These are phyloP conservation scores for Notoglanidium macrostoma DNA, from an alignment of 2,797 vertebrate genomes.

Conservation along the genomic window DNA sequence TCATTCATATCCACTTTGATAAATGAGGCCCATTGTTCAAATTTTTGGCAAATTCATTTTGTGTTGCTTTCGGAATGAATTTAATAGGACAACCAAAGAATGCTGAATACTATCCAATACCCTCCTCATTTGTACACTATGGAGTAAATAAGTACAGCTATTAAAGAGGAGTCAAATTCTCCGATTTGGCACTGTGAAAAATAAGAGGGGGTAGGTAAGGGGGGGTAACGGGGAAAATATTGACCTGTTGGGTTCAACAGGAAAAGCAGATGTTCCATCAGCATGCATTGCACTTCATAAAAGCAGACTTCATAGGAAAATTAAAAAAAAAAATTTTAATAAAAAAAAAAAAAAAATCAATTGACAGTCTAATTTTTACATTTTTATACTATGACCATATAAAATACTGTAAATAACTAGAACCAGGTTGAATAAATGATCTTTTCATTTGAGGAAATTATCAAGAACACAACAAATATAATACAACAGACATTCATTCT, in stretches of 20 bases:
- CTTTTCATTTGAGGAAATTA: not conserved
- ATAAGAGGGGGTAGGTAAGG: not conserved
- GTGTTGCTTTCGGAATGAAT: not conserved
- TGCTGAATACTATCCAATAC: not conserved
- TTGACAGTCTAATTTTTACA: not conserved
- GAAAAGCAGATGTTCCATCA: slow-evolving; percentile 11
- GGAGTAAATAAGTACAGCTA: not conserved
- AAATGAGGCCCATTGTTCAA: not conserved
- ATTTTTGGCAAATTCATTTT: not conserved
- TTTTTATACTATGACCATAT: not conserved
- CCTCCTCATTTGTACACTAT: not conserved
- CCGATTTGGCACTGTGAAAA: not conserved
- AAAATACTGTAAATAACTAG: slow-evolving; percentile 4
- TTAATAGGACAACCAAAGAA: not conserved
- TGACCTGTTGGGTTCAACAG: slow-evolving; percentile 27
- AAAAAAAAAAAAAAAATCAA: not conserved
- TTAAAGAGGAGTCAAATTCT: not conserved
- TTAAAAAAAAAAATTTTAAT: not conserved
- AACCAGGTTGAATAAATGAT: not conserved
- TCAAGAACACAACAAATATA: not conserved
- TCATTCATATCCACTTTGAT: not conserved
- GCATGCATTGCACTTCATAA: slow-evolving; percentile 6
- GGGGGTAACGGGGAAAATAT: not conserved
- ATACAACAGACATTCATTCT: not conserved
- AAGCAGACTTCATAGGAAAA: slow-evolving; percentile 3